These are phyloP conservation scores for Zele albiditarsus DNA, from an alignment of 2,888 invertebrate species.

Conservation along the genomic window DNA sequence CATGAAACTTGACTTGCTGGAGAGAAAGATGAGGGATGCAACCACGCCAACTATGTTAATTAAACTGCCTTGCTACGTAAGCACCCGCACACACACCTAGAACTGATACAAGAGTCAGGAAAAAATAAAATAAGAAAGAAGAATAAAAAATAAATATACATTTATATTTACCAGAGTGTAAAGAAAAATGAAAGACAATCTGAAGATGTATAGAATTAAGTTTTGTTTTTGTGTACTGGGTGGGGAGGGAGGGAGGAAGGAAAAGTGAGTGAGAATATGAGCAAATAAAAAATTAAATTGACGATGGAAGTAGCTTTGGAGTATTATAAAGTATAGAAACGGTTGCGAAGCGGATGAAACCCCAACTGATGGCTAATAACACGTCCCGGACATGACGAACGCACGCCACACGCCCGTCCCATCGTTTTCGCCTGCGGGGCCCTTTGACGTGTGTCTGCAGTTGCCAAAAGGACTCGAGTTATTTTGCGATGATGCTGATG, in stretches of 20 bases:
- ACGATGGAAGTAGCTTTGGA: conserved; percentile 43
- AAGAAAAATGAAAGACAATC: no score
- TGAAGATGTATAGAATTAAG: neutral
- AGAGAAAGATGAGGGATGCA: conserved; percentile 62
- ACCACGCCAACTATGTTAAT: conserved; percentile 70
- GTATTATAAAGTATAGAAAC: conserved; percentile 31
- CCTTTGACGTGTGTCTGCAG: conserved; percentile 36
- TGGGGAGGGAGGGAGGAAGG: conserved; percentile 35
- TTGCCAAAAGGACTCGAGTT: conserved; percentile 35
- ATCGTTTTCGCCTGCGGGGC: conserved; percentile 40
- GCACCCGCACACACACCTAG: conserved; percentile 60
- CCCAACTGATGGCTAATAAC: conserved; percentile 60
- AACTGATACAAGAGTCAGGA: conserved; percentile 39
- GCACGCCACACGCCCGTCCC: conserved; percentile 64
- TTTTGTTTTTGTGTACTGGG: neutral
- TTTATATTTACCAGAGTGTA: no score
- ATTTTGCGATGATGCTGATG: neutral
- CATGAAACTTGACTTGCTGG: conserved; percentile 55
- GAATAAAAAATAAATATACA: conserved; percentile 19
- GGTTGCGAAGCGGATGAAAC: conserved; percentile 31
- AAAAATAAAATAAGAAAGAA: conserved; percentile 40
- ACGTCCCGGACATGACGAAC: conserved; percentile 68
- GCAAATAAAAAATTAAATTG: conserved; percentile 26
- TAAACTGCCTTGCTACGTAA: conserved; percentile 66
- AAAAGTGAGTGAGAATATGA: conserved; percentile 37